Evolutionary conservation across 1,140 invertebrate genomes (phyloP).

Genomic region (Drosophila sechellia): DNA sequence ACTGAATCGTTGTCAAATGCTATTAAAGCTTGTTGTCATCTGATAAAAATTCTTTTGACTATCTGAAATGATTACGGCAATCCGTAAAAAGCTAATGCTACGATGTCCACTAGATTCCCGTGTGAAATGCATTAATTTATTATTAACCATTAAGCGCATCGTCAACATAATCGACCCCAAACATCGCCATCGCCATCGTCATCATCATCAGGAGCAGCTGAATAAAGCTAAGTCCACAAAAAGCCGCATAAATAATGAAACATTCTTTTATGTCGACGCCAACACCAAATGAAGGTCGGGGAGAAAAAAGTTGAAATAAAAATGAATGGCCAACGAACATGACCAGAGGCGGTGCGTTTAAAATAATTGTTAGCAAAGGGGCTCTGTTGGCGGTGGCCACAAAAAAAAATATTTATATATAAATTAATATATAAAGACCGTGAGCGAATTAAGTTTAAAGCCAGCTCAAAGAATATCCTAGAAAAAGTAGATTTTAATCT

Average conservation of each 20-base stretch:
- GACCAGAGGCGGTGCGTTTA: conserved; percentile 46
- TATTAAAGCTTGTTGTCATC: neutral
- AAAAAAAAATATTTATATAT: conserved; percentile 12
- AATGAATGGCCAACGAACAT: conserved; percentile 55
- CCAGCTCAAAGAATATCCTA: conserved; percentile 1
- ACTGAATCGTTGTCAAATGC: neutral
- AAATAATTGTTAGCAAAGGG: conserved; percentile 39
- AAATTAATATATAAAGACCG: conserved; percentile 19
- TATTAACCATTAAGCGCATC: conserved; percentile 52
- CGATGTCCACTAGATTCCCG: conserved; percentile 1
- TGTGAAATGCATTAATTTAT: conserved; percentile 50
- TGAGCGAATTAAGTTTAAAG: neutral
- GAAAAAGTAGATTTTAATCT: neutral
- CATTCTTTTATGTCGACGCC: conserved; percentile 49
- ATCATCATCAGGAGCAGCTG: conserved; percentile 7
- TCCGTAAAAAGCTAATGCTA: neutral
- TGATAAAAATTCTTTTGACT: conserved; percentile 22
- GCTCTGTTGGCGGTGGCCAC: conserved; percentile 4
- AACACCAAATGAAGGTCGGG: conserved; percentile 23
- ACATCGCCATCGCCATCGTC: conserved; percentile 17
- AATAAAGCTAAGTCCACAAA: conserved; percentile 43
- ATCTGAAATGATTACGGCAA: neutral
- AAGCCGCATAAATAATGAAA: conserved; percentile 66
- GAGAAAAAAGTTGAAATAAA: conserved; percentile 43
- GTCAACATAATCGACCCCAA: conserved; percentile 48